phyloP scores from a whole-genome alignment of 2,797 vertebrate genomes.

The Bradypodion ventrale region DNA sequence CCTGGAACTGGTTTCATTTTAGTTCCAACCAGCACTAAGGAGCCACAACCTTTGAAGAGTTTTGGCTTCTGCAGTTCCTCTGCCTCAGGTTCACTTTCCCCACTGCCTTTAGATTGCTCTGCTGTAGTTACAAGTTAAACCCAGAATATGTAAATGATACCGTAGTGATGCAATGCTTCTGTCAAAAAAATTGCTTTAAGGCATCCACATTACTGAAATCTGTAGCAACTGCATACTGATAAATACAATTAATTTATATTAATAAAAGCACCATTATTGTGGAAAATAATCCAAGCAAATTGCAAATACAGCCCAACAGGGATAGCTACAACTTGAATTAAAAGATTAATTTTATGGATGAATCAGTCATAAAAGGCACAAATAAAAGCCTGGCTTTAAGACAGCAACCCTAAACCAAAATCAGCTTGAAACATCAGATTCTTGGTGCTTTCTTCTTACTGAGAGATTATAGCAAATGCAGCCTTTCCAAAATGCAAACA shows the following conservation, averaged over 20 bases:
- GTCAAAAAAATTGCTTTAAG: background rate
- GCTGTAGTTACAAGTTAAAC: background rate
- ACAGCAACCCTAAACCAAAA: background rate
- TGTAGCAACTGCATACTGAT: background rate
- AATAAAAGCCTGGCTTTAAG: background rate
- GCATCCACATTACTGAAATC: background rate
- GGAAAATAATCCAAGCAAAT: background rate
- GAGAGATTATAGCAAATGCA: background rate
- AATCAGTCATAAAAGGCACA: background rate
- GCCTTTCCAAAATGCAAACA: background rate
- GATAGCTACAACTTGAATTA: background rate
- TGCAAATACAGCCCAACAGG: background rate
- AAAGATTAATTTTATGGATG: background rate
- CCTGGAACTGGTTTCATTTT: background rate
- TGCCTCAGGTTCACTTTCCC: background rate
- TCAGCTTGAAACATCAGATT: background rate
- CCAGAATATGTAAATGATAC: background rate
- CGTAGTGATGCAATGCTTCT: too few relatives aligned
- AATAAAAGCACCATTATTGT: background rate
- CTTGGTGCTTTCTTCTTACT: background rate
- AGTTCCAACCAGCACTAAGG: background rate
- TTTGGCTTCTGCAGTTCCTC: background rate
- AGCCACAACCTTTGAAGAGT: background rate
- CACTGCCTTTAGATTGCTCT: background rate
- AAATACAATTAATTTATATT: background rate